phyloP scores from a whole-genome alignment of 2,113 vertebrate genomes.

The Pygoscelis adeliae region DNA sequence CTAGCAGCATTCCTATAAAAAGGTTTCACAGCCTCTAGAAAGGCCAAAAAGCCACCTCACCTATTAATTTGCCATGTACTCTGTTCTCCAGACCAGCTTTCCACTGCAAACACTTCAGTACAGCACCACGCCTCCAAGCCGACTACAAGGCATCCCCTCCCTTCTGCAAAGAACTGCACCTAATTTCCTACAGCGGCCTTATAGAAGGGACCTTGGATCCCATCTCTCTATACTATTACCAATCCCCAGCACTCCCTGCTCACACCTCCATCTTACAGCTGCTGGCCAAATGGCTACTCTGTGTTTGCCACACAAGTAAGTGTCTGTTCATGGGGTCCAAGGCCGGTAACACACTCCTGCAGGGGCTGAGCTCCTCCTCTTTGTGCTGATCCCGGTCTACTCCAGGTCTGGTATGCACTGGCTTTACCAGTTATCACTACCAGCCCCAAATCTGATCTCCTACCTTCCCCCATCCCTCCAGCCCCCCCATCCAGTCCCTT shows the following conservation, averaged over 20 bases:
- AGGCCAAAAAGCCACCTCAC: neutral
- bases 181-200: neutral
- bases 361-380: neutral
- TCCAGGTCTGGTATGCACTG: neutral
- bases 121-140: neutral
- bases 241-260: neutral
- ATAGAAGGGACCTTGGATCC: neutral
- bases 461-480: neutral
- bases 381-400: too few relatives aligned
- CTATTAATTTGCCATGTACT: neutral
- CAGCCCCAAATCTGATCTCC: neutral
- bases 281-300: neutral
- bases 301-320: neutral
- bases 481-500: neutral
- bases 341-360: neutral
- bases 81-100: neutral
- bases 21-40: neutral
- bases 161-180: neutral
- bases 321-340: fast-evolving
- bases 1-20: neutral
- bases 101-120: neutral
- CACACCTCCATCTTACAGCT: neutral
- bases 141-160: neutral
- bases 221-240: neutral
- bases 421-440: neutral